These are phyloP conservation scores for Drosophila pseudotalamancana DNA, from an alignment of 2,888 invertebrate species.

Conservation along the genomic window DNA sequence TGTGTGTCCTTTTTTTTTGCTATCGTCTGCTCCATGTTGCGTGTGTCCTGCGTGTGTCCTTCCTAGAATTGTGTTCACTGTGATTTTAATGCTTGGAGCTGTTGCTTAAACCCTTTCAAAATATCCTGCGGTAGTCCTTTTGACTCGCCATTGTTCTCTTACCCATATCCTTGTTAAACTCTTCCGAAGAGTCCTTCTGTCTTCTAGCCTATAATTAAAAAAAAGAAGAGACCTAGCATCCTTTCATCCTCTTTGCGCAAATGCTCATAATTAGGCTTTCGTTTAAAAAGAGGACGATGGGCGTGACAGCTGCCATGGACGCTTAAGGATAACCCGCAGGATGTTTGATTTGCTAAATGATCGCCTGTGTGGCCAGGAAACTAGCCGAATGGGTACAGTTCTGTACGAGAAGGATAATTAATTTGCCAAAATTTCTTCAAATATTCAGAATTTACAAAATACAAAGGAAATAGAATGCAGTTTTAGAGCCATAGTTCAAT, in stretches of 20 bases:
- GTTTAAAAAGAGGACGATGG: conserved; percentile 6
- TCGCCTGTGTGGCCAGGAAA: neutral
- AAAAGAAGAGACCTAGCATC: too few species aligned
- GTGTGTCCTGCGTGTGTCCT: conserved; percentile 36
- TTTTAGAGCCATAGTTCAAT: neutral
- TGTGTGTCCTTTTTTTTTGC: conserved; percentile 9
- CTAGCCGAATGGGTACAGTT: conserved; percentile 1
- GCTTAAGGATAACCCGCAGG: conserved; percentile 74
- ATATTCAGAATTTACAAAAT: neutral
- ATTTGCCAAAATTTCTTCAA: neutral
- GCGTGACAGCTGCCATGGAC: conserved; percentile 48
- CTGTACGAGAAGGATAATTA: neutral
- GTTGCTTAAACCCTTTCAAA: conserved; percentile 30
- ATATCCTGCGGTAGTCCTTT: neutral
- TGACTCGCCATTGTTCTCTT: neutral
- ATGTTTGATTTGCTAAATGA: conserved; percentile 73
- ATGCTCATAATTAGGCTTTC: conserved; percentile 38
- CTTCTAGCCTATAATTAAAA: conserved; percentile 44
- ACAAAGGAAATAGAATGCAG: neutral
- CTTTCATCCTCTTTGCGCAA: conserved; percentile 29
- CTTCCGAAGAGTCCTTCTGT: too few species aligned
- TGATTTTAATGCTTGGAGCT: conserved; percentile 30
- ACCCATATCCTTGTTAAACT: conserved; percentile 10
- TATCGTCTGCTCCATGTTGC: conserved; percentile 15
- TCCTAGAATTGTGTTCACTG: conserved; percentile 36